Base-by-base conservation (phyloP, 2,797 vertebrate species). In the Nyctibius grandis region DNA sequence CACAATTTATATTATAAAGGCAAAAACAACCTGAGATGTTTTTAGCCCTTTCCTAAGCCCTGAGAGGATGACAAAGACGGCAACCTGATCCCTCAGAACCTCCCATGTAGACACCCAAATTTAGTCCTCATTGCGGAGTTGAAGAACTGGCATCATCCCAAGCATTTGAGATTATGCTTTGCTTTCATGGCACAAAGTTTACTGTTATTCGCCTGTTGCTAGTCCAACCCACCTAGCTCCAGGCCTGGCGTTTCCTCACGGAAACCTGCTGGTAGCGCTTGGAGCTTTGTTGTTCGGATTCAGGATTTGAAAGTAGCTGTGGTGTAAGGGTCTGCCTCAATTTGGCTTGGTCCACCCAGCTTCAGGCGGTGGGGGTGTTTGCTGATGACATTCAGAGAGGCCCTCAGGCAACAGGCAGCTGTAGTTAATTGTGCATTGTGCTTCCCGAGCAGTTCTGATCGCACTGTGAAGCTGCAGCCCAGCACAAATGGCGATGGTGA, bases 401-500 rank as follows among this genome's bases (percentile, higher is more conserved):
- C 81, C 19, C 3, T 76, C 96, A 93, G 80, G 85, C 67, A 70
- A 72, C 33, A 72, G 92, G 86, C 85, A 79, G 80, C 60, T 90
- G 94, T 95, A 96, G 96, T 93, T 93, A 57, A 84, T 79, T 63
- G 91, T 88, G 75, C 31, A 5, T 75, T 73, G 89, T 86, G 61
- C 91, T 97, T 96, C 95, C 96, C 13, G 2, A 96, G 95, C 91
- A 56, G 91, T 75, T 91, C 92, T 83, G 90, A 87, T 92, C 56
- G 6, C 76, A 57, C 86, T 86, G 79, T 95, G 94, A 85, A 95
- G 89, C 93, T 94, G 65, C 73, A 92, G 75, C 91, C 95, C 96
- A 69, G 72, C 70, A 75, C 59, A 80, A 73, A 80, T 2, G 79
- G 73, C 11, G 1, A 50, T 97, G 96, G 97, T 98, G 95, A 98